Evolutionary conservation across 2,888 invertebrate genomes (phyloP).

Genomic region (Hylaea fasciaria): DNA sequence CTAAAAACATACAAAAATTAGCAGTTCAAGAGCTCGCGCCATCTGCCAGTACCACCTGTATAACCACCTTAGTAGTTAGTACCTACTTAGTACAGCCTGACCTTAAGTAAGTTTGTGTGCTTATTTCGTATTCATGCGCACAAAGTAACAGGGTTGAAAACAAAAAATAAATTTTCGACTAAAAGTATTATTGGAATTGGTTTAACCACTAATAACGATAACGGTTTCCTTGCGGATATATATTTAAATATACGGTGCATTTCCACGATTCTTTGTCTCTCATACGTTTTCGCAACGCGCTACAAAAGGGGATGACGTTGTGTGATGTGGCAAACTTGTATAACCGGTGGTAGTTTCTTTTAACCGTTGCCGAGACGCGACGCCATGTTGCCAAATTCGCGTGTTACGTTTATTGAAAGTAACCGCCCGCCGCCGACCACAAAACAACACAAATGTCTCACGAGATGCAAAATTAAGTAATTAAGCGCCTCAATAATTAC

Average conservation of each 20-base stretch:
- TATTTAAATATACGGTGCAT: conserved; percentile 6
- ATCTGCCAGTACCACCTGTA: no score
- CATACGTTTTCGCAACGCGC: conserved; percentile 17
- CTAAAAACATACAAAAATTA: no score
- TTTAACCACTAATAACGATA: neutral
- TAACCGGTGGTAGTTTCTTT: conserved; percentile 22
- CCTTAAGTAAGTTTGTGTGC: no score
- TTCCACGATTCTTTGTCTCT: conserved; percentile 7
- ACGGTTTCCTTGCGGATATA: conserved; percentile 4
- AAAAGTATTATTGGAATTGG: no score
- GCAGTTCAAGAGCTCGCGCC: no score
- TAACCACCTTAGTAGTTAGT: no score
- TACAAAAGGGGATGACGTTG: conserved; percentile 12
- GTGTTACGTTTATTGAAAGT: conserved; percentile 33
- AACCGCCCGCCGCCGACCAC: conserved; percentile 16
- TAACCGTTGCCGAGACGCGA: conserved; percentile 8
- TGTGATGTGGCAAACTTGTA: conserved; percentile 19
- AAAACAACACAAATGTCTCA: conserved; percentile 19
- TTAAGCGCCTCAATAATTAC: conserved; percentile 31
- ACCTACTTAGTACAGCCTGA: no score
- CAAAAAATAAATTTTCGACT: no score
- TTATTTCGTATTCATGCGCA: no score
- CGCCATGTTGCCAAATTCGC: conserved; percentile 21
- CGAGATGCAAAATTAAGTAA: conserved; percentile 16
- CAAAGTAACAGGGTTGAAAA: no score